Evolutionary conservation across 2,797 vertebrate genomes (phyloP).

Genomic region (Pangasius krempfi): DNA sequence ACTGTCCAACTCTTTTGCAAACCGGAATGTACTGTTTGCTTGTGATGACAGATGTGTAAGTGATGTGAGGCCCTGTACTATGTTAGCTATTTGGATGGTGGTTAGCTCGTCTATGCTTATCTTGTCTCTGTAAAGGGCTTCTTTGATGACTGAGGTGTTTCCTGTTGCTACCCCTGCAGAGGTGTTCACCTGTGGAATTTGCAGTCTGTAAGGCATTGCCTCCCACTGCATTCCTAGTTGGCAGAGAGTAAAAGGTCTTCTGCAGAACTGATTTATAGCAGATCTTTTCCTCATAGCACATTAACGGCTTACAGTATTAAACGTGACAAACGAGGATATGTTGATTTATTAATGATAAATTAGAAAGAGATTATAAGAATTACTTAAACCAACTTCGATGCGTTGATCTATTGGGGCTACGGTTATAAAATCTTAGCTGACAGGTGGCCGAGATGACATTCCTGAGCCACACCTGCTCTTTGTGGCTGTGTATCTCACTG

Average conservation of each 20-base stretch:
- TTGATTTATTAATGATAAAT: not conserved
- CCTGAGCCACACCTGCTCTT: slow-evolving; percentile 31
- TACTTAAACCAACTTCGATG: not conserved
- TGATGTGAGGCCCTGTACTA: slow-evolving; percentile 46
- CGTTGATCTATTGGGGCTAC: not conserved
- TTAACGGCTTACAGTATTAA: not conserved
- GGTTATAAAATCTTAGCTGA: slow-evolving; percentile 23
- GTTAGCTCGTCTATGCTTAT: slow-evolving; percentile 48
- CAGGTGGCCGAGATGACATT: slow-evolving; percentile 41
- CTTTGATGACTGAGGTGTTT: slow-evolving; percentile 50
- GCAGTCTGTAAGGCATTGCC: slow-evolving; percentile 37
- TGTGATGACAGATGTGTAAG: slow-evolving; percentile 26
- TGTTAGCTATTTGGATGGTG: slow-evolving; percentile 45
- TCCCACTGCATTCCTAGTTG: slow-evolving; percentile 52
- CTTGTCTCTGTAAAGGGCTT: slow-evolving; percentile 31
- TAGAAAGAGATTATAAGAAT: not conserved
- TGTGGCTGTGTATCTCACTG: slow-evolving; percentile 17
- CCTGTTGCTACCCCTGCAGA: slow-evolving; percentile 36
- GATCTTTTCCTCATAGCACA: not conserved
- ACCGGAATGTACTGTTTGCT: slow-evolving; percentile 36
- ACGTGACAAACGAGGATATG: not conserved
- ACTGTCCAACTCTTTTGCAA: not conserved
- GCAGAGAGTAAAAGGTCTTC: not conserved
- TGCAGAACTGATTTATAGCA: not conserved
- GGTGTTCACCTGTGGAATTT: slow-evolving; percentile 47